phyloP scores from a whole-genome alignment of 2,113 vertebrate genomes.

The Phocoena sinus region DNA sequence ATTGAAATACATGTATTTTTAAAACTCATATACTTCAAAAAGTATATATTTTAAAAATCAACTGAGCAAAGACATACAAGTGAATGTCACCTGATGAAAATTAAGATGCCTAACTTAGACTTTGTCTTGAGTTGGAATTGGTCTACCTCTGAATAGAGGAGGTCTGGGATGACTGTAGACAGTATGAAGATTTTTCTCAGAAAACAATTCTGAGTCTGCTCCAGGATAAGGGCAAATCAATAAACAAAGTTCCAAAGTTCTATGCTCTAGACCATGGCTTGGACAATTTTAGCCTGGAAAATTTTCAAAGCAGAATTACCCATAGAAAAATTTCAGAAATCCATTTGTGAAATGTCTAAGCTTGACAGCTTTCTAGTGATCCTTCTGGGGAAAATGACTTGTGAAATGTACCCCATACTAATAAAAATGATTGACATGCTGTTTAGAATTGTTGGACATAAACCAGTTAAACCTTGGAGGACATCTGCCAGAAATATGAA shows the following conservation, averaged over 20 bases:
- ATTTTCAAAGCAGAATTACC: not conserved
- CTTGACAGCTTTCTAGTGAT: not conserved
- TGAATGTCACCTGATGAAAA: not conserved
- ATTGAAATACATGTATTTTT: not conserved
- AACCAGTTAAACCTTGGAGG: not conserved
- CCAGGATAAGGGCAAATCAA: not conserved
- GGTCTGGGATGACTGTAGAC: not conserved
- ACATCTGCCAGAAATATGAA: not conserved
- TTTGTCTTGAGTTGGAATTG: not conserved
- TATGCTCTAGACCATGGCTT: not conserved
- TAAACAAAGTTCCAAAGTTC: conserved; percentile 42
- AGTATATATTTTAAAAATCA: not conserved
- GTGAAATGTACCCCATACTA: not conserved
- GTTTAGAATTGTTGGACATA: not conserved
- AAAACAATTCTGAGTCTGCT: conserved; percentile 34
- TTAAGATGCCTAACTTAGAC: not conserved
- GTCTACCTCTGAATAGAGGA: not conserved
- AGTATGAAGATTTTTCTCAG: conserved; percentile 62
- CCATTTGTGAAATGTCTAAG: not conserved
- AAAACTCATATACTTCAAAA: not conserved
- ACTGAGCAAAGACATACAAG: not conserved
- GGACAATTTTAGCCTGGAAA: not conserved
- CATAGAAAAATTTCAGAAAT: not conserved
- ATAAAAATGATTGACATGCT: not conserved
- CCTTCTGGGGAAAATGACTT: not conserved